A percentile compares a stretch with the other conserved stretches of the same genome.
phyloP scores from a whole-genome alignment of 2,797 vertebrate genomes.

The Sebastes iracundus region DNA sequence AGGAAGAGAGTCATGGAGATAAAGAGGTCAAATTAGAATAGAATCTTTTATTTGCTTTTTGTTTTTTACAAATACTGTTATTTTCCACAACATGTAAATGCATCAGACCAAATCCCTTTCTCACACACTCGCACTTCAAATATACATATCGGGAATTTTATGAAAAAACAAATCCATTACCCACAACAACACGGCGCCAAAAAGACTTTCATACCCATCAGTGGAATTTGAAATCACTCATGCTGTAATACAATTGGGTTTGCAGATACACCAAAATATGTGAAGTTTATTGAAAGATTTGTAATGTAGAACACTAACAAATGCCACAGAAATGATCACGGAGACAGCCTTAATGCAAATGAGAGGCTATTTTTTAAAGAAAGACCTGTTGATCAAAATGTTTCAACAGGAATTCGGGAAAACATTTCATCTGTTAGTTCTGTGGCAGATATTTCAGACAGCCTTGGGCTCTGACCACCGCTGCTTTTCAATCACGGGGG shows the following conservation, averaged over 20 bases:
- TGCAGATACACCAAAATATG: background rate
- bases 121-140: slow-evolving; percentile 20
- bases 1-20: background rate
- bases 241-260: slow-evolving; percentile 10
- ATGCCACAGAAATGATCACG: slow-evolving; percentile 7
- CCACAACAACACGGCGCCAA: background rate
- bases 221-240: slow-evolving; percentile 29
- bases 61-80: slow-evolving; percentile 62
- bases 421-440: background rate
- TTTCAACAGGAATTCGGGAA: background rate
- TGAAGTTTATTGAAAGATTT: background rate
- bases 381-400: slow-evolving; percentile 1
- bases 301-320: slow-evolving; percentile 14
- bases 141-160: slow-evolving; percentile 22
- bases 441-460: slow-evolving; percentile 25
- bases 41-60: slow-evolving; percentile 57
- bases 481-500: slow-evolving; percentile 52
- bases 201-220: slow-evolving; percentile 10
- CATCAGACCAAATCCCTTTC: slow-evolving; percentile 27
- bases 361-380: slow-evolving; percentile 14
- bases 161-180: slow-evolving; percentile 1
- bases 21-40: slow-evolving; percentile 57
- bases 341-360: slow-evolving; percentile 28
- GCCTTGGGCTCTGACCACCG: slow-evolving; percentile 29
- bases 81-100: slow-evolving; percentile 44